phyloP scores from a whole-genome alignment of 2,888 invertebrate species.

The Druceiella hillmani region DNA sequence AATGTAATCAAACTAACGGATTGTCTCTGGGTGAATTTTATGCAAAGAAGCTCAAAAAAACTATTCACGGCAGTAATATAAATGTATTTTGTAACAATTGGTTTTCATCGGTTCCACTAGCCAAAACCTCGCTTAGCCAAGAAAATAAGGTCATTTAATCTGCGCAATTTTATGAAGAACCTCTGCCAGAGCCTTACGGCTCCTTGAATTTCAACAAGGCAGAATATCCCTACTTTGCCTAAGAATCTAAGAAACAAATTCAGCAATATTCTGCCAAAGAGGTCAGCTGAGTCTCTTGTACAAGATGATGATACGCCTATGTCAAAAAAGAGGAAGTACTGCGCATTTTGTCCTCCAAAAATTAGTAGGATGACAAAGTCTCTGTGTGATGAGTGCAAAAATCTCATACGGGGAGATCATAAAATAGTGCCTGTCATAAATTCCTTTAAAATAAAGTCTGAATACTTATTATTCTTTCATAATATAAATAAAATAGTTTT shows the following conservation, averaged over 20 bases:
- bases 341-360: slow-evolving; percentile 9
- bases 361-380: slow-evolving; percentile 8
- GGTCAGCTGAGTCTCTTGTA: slow-evolving; percentile 4
- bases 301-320: slow-evolving; percentile 1
- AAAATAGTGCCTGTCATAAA: slow-evolving; percentile 9
- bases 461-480: too few relatives aligned
- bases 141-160: too few relatives aligned
- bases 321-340: slow-evolving; percentile 9
- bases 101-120: too few relatives aligned
- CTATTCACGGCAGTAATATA: too few relatives aligned
- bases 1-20: too few relatives aligned
- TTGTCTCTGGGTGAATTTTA: too few relatives aligned
- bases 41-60: too few relatives aligned
- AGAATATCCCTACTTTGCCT: slow-evolving; percentile 6
- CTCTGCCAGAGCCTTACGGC: slow-evolving; percentile 2
- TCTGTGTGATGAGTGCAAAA: too few relatives aligned
- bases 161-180: too few relatives aligned
- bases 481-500: too few relatives aligned
- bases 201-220: slow-evolving; percentile 7
- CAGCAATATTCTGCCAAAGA: slow-evolving; percentile 6
- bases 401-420: slow-evolving; percentile 8
- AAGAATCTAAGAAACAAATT: slow-evolving; percentile 7
- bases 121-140: too few relatives aligned
- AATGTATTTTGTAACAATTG: too few relatives aligned
- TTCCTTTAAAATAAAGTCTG: slow-evolving; percentile 12